A percentile compares a stretch with the other conserved stretches of the same genome.
These are phyloP conservation scores for Hycleus phaleratus DNA, from an alignment of 1,140 invertebrate genomes.

Conservation along the genomic window DNA sequence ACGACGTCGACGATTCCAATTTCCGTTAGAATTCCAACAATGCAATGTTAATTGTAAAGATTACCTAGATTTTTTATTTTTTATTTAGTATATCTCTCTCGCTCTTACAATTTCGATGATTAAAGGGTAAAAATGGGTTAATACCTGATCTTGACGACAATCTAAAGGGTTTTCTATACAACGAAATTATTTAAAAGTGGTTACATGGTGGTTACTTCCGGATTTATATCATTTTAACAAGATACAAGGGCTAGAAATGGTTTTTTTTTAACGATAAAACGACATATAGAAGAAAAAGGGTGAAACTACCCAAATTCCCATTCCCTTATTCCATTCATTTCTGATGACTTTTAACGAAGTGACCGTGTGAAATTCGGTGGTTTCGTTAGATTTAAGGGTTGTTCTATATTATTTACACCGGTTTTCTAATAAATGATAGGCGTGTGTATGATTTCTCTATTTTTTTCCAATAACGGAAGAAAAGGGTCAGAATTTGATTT, in stretches of 20 bases:
- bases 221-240: constrained; percentile 31
- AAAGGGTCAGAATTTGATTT: no score
- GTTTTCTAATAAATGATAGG: neutral
- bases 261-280: no score
- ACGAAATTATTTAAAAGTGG: constrained; percentile 24
- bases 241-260: constrained; percentile 7
- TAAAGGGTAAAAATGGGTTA: constrained; percentile 18
- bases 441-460: neutral
- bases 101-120: no score
- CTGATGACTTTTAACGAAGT: neutral
- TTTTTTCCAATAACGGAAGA: no score
- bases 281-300: constrained; percentile 13
- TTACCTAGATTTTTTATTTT: constrained; percentile 6
- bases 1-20: constrained; percentile 1
- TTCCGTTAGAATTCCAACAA: constrained; percentile 17
- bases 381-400: neutral
- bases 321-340: constrained; percentile 23
- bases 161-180: constrained; percentile 17
- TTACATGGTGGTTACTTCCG: constrained; percentile 30
- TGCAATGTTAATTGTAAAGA: constrained; percentile 12
- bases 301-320: constrained; percentile 6
- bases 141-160: constrained; percentile 21
- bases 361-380: constrained; percentile 29
- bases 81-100: neutral
- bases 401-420: neutral